Evolutionary conservation across 2,888 invertebrate species (phyloP), one percentile per base, ranked within the genome.

Genomic region (Coelopa pilipes): DNA sequence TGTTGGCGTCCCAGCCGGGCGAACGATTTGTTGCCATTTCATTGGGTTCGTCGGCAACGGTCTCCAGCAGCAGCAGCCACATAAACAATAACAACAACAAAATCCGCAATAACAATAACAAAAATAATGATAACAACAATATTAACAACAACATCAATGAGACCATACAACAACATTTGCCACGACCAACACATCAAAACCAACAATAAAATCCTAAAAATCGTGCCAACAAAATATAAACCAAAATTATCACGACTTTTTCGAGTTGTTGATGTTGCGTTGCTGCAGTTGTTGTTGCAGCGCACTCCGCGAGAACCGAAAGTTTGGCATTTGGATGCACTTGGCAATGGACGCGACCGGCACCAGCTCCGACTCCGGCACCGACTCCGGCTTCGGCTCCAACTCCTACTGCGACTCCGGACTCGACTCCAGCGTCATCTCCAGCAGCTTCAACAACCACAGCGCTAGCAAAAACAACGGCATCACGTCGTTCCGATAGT

Each of bases 221-320:
- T 84, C 84, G 84, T 84, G 85, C 83, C 78, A 75, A 74, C 80
- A 78, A 78, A 84, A 85, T 84, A 81, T 85, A 80, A 82, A 80
- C 85, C 85, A 84, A 81, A 81, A 82, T 78, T 80, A 81, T 83
- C 84, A 84, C 84, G 84, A 85, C 77, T 82, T 78, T 74, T 75
- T 65, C 21, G 21, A 9, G 15, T 34, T 47, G 57, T 53, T 53
- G 62, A 50, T 62, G 67, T 60, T 49, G 74, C 17, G 21, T 59
- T 19, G 57, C 17, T 59, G 17, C 24, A 34, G 7, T 34, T 34
- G 34, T 34, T 34, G 7, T 34, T 34, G 13, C 10, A 17, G 19
- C 19, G 2, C 59, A 17, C 15, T 53, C 19, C 15, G 10, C 34
- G 7, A 34, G 34, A 34, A 2, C 34, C 7, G 34, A 34, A 34